Conservation (phyloP, 2,113 vertebrate genomes). For the Lycaon pictus region DNA sequence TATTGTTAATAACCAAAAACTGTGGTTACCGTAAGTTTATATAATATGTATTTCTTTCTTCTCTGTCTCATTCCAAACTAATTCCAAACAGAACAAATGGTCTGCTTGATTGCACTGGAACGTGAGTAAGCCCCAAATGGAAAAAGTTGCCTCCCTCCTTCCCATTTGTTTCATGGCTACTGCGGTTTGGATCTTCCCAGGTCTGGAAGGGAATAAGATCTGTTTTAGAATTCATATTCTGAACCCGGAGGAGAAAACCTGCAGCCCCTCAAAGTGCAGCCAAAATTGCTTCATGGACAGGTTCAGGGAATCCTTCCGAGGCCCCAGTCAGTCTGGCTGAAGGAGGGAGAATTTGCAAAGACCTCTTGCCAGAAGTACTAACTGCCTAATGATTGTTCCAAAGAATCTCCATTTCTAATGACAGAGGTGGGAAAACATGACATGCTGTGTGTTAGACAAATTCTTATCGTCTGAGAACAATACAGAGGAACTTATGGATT, state of each 20-base stretch:
- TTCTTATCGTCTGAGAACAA: not conserved
- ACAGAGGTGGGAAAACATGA: not conserved
- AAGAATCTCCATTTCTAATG: not conserved
- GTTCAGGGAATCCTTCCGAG: not conserved
- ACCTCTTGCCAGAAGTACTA: not conserved
- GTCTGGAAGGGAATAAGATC: not conserved
- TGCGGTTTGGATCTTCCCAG: not conserved
- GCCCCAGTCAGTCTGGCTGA: not conserved
- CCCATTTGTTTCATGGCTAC: not conserved
- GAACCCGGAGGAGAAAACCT: not conserved
- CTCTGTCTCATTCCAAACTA: not conserved
- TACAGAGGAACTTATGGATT: not conserved
- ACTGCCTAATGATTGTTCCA: not conserved
- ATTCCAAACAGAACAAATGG: constrained; percentile 18
- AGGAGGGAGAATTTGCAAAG: not conserved
- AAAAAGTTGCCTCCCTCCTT: not conserved
- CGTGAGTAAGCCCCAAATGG: not conserved
- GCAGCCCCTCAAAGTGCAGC: not conserved
- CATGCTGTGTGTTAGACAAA: not conserved
- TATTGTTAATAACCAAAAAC: not conserved
- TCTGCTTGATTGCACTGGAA: not conserved
- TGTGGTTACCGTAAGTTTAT: not conserved
- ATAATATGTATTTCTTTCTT: not conserved
- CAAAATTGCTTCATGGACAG: not conserved
- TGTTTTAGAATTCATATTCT: not conserved